Evolutionary conservation across 2,797 vertebrate genomes (phyloP), one percentile per base, ranked within the genome.

Genomic region (Rhyacichthys aspro): DNA sequence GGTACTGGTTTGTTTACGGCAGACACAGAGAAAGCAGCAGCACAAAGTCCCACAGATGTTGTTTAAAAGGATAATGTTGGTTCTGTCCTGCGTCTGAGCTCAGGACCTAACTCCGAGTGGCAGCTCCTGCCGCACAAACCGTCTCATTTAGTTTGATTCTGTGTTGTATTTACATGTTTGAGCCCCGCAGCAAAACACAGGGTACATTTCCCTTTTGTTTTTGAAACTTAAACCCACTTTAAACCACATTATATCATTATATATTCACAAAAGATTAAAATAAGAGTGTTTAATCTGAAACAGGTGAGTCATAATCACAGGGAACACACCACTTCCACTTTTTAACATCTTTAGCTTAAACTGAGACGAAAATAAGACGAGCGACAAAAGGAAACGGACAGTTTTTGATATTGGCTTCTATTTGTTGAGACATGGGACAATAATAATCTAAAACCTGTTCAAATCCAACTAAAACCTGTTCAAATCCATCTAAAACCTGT

Each of bases 51-150:
- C 64, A 79, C 63, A 74, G 73, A 82, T 79, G 76, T 76, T 84
- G 69, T 82, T 86, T 83, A 82, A 79, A 70, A 28, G 23, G 57
- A 14, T 81, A 79, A 84, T 83, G 67, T 67, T 6, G 28, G 45
- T 42, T 79, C 88, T 87, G 82, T 56, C 66, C 59, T 72, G 9
- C 70, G 78, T 86, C 73, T 76, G 37, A 1, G 65, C 43, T 67
- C 60, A 11, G 46, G n/a, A 57, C 11, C 17, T 78, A 84, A 85
- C 67, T 37, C 15, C 28, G 8, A 47, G 23, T 74, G 81, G 74
- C 76, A 86, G 75, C 54, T 79, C 65, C 37, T 7, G 59, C 72
- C 44, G 19, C 70, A 37, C 48, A 61, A 42, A 48, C 55, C 19
- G 56, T 56, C 71, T 59, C 39, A 69, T 79, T 68, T 47, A 37